A percentile compares a stretch with the other conserved stretches of the same genome.
Evolutionary conservation across 2,888 invertebrate species (phyloP).

Genomic region (Deilephila porcellus): DNA sequence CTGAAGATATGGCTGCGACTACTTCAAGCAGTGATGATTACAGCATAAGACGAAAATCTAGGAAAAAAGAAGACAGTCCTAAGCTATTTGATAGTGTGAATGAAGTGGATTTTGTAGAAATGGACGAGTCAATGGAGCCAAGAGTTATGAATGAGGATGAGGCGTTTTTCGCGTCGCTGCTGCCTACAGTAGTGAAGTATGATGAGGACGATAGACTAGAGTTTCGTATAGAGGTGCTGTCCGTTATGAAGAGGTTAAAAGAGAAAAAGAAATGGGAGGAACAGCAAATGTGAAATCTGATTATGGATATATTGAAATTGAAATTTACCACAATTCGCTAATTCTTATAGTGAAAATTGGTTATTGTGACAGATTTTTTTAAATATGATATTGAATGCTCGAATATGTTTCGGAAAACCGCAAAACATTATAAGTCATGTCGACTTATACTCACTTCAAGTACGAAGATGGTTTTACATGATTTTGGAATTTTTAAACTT

Average conservation of each 20-base stretch:
- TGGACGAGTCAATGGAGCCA: constrained; percentile 61
- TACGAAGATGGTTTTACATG: too few species aligned
- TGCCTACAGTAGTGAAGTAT: constrained; percentile 75
- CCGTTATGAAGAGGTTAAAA: constrained; percentile 71
- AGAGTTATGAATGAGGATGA: constrained; percentile 80
- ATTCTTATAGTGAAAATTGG: too few species aligned
- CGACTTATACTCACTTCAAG: too few species aligned
- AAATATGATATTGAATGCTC: too few species aligned
- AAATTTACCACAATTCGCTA: too few species aligned
- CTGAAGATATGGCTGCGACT: constrained; percentile 18
- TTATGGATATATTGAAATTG: neutral
- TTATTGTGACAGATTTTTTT: too few species aligned
- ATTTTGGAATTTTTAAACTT: too few species aligned
- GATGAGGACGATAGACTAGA: constrained; percentile 73
- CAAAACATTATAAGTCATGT: too few species aligned
- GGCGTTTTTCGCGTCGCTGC: constrained; percentile 76
- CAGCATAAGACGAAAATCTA: constrained; percentile 29
- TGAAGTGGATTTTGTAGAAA: constrained; percentile 58
- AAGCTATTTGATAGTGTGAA: constrained; percentile 30
- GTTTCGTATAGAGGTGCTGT: constrained; percentile 73
- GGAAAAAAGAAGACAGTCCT: constrained; percentile 38
- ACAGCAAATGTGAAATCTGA: constrained; percentile 21
- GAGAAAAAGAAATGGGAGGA: constrained; percentile 61
- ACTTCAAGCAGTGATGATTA: constrained; percentile 30
- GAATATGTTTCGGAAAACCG: too few species aligned